Evolutionary conservation across 2,797 vertebrate genomes (phyloP).

Genomic region (Cyprinodon diabolis): DNA sequence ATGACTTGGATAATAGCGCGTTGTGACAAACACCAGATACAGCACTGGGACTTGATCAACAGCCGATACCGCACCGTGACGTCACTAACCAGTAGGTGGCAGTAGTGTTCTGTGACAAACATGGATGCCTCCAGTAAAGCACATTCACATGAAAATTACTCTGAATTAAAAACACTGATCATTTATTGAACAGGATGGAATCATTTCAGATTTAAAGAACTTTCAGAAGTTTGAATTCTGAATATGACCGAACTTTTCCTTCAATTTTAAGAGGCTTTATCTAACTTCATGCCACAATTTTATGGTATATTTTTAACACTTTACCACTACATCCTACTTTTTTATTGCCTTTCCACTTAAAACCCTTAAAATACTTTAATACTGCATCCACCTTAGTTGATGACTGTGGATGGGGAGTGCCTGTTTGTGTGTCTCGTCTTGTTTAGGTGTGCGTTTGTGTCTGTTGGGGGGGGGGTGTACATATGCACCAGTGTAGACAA

Average conservation of each 20-base stretch:
- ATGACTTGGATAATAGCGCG: too few species aligned
- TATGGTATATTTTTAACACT: background rate
- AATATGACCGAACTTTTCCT: background rate
- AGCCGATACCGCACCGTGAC: too few species aligned
- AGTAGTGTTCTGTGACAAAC: too few species aligned
- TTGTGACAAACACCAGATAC: too few species aligned
- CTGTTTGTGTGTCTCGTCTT: constrained; percentile 5
- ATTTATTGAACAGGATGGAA: too few species aligned
- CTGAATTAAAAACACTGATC: too few species aligned
- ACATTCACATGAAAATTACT: too few species aligned
- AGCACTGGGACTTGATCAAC: too few species aligned
- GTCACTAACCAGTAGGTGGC: too few species aligned
- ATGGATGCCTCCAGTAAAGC: too few species aligned
- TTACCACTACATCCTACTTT: background rate
- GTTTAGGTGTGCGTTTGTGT: background rate
- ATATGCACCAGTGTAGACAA: constrained; percentile 44
- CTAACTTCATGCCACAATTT: background rate
- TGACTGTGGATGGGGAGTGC: constrained; percentile 7
- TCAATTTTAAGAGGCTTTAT: background rate
- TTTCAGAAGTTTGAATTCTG: too few species aligned
- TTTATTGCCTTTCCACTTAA: background rate
- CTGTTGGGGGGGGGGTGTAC: constrained; percentile 2
- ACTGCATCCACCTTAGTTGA: background rate
- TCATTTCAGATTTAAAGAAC: too few species aligned
- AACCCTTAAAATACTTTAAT: background rate